A percentile compares a stretch with the other conserved stretches of the same genome.
These are phyloP conservation scores for Centruroides sculpturatus DNA, from an alignment of 1,140 invertebrate species.

Conservation along the genomic window DNA sequence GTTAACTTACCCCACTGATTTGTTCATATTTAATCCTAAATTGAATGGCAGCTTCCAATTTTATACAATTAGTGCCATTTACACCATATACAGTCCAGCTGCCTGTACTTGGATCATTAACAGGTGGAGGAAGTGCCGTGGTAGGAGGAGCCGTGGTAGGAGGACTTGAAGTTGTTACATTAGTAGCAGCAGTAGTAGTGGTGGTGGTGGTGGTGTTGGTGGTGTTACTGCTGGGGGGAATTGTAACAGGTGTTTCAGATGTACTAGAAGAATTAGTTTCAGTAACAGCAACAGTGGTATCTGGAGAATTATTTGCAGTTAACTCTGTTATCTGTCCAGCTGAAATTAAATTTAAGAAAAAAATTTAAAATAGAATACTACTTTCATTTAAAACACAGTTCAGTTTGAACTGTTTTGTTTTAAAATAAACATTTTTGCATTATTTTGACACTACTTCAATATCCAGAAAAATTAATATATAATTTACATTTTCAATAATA, in stretches of 20 bases:
- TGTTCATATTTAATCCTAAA: neutral
- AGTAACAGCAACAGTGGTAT: neutral
- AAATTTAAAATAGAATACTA: no score
- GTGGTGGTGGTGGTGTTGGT: neutral
- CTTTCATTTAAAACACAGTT: no score
- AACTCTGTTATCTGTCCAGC: no score
- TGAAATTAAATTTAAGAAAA: no score
- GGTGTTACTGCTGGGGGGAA: neutral
- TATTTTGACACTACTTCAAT: no score
- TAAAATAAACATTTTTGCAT: no score
- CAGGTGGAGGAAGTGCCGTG: neutral
- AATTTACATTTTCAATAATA: no score
- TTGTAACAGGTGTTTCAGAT: neutral
- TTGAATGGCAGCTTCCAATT: neutral
- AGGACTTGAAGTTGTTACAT: neutral
- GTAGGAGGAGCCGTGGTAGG: neutral
- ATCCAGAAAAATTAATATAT: no score
- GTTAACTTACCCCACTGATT: no score
- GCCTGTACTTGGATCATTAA: neutral
- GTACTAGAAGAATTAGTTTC: neutral
- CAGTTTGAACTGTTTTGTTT: no score
- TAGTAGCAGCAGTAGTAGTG: neutral
- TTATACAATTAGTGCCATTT: slow-evolving; percentile 7
- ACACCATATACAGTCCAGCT: slow-evolving; percentile 1
- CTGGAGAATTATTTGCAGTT: neutral